These are phyloP conservation scores for Amphiprion ocellaris DNA, from an alignment of 2,113 vertebrate species.

Conservation along the genomic window DNA sequence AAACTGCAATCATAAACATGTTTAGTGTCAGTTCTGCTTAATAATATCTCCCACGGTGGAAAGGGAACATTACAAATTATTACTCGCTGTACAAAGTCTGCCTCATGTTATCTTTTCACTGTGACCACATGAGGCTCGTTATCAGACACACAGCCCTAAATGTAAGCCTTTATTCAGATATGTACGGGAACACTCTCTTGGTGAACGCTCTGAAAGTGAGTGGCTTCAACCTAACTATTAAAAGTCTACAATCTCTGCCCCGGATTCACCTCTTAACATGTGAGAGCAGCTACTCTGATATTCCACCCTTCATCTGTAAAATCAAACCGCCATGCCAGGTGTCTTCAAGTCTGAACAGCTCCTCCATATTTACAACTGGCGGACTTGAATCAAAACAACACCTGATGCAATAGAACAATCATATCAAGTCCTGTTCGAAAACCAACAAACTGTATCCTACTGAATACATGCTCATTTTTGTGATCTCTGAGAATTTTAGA, in stretches of 20 bases:
- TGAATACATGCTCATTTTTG: too few relatives aligned
- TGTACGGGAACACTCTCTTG: background rate
- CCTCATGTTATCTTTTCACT: background rate
- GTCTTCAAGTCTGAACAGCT: constrained; percentile 19
- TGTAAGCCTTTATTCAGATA: background rate
- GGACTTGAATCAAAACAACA: background rate
- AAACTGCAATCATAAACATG: background rate
- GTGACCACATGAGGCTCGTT: background rate
- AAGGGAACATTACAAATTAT: background rate
- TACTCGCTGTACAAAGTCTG: background rate
- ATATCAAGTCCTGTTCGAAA: too few relatives aligned
- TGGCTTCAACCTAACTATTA: background rate
- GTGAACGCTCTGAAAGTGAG: background rate
- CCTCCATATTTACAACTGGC: background rate
- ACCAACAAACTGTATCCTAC: too few relatives aligned
- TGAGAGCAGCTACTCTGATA: background rate
- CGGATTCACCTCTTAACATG: background rate
- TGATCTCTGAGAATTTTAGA: too few relatives aligned
- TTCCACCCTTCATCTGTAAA: background rate
- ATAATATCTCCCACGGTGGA: background rate
- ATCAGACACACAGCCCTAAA: constrained; percentile 4
- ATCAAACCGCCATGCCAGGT: background rate
- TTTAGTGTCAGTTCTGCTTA: background rate
- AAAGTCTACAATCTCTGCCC: background rate
- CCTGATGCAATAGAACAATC: background rate